Conservation (phyloP, 2,113 vertebrate genomes). For the Pluvialis apricaria region DNA sequence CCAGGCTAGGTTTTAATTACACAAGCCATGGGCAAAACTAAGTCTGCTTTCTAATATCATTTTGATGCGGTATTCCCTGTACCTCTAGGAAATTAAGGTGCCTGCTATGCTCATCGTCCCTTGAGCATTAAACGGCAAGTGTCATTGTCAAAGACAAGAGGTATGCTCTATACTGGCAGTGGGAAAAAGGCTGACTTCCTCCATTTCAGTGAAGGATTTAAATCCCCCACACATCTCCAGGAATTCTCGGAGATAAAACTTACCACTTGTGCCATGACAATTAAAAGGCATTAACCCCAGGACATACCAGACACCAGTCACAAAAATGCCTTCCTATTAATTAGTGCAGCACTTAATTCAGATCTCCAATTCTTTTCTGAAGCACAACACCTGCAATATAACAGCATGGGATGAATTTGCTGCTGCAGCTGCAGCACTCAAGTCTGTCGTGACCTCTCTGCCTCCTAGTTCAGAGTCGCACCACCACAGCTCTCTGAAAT, state of each 20-base stretch:
- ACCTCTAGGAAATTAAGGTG: constrained; percentile 17
- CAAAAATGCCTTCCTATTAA: constrained; percentile 37
- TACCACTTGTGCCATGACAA: neutral
- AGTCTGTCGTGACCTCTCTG: constrained; percentile 66
- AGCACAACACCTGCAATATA: constrained; percentile 32
- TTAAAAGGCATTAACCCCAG: neutral
- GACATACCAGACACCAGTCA: neutral
- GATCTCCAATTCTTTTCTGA: neutral
- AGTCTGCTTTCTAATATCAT: constrained; percentile 28
- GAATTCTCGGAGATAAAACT: neutral
- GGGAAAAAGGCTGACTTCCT: neutral
- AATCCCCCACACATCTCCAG: neutral
- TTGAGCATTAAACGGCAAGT: neutral
- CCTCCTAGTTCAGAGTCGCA: constrained; percentile 69
- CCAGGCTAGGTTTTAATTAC: constrained; percentile 55
- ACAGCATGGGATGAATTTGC: constrained; percentile 27
- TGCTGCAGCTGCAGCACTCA: constrained; percentile 37
- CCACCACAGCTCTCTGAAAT: constrained; percentile 71
- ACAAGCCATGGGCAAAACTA: constrained; percentile 25
- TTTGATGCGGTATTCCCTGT: constrained; percentile 11
- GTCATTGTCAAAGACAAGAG: neutral
- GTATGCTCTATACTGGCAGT: neutral
- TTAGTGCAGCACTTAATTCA: constrained; percentile 52
- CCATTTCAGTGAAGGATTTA: neutral
- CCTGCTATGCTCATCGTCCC: neutral